A percentile compares a stretch with the other conserved stretches of the same genome.
Conservation (phyloP, 2,113 vertebrate genomes). For the Anseranas semipalmata region DNA sequence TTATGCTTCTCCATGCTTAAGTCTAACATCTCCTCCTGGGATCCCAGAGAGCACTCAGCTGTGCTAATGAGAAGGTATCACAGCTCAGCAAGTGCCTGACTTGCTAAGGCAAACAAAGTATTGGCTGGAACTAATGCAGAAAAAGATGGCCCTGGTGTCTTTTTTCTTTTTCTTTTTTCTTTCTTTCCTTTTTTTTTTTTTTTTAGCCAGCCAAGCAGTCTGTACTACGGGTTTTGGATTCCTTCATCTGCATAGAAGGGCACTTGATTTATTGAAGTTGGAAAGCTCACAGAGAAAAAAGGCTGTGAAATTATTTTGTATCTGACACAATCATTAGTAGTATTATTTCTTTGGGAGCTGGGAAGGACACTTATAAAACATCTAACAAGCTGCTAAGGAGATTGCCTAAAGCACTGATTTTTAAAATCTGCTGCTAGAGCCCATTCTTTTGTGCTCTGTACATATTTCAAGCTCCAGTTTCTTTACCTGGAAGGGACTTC, state of each 20-base stretch:
- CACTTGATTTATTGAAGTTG: background rate
- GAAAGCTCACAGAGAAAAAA: constrained; percentile 22
- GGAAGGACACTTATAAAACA: constrained; percentile 52
- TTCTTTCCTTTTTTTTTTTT: background rate
- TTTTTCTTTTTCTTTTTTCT: background rate
- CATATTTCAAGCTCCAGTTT: constrained; percentile 6
- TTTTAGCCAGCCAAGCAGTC: background rate
- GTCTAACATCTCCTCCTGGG: background rate
- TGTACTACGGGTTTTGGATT: background rate
- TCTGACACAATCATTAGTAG: constrained; percentile 54
- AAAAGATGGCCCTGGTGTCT: background rate
- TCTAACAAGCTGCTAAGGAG: constrained; percentile 55
- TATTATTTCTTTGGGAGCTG: constrained; percentile 49
- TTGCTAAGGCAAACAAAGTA: background rate
- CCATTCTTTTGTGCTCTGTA: background rate
- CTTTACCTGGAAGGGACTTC: background rate
- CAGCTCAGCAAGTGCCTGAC: background rate
- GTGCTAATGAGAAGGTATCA: background rate
- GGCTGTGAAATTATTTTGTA: constrained; percentile 42
- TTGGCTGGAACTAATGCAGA: background rate
- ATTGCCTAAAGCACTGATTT: constrained; percentile 46
- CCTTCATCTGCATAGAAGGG: background rate
- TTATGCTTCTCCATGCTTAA: background rate
- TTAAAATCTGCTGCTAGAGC: constrained; percentile 6
- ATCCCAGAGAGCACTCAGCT: rapidly evolving